Evolutionary conservation across 2,797 vertebrate species (phyloP), one percentile per base, ranked within the genome.

Genomic region (Leucoraja ocellata): DNA sequence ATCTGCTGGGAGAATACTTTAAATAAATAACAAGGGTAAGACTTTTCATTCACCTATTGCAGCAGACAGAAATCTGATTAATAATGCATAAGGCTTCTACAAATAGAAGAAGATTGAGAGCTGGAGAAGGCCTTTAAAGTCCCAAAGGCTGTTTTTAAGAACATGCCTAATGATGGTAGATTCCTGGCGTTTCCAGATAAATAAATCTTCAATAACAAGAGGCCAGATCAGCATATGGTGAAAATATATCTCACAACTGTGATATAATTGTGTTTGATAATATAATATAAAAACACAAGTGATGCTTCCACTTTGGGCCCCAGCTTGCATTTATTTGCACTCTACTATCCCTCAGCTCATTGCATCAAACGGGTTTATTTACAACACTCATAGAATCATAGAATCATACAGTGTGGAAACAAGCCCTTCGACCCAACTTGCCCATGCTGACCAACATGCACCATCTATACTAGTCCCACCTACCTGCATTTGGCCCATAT

Each of bases 31-130:
- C 73, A 91, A 91, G 13, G 90, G 58, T 32, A 25, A 73, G 90
- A 91, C 71, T 8, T 92, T 91, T 54, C 71, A 74, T 92, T 76
- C 39, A 54, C 16, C 68, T 92, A 58, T 76, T 36, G 76, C 36
- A 28, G 21, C 71, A 76, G 71, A 76, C 71, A 92, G 54, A 74
- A 28, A 76, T 76, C 18, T 92, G 71, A 6, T 76, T 92, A 92
- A 92, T 92, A 58, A n/a, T 76, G 90, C 71, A 73, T 92, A 46
- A 92, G 25, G 14, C 11, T 92, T 92, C 68, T 92, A 74, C 36
- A 92, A 76, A 28, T 54, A 58, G 90, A 71, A 68, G 46, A 76
- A 46, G 36, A 74, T 54, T 76, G 90, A 92, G n/a, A 39, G 54
- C 11, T 58, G 11, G 39, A 92, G 8, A 25, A 74, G 39, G 25